A percentile compares a stretch with the other conserved stretches of the same genome.
phyloP scores from a whole-genome alignment of 1,140 invertebrate species.

The Triops cancriformis region DNA sequence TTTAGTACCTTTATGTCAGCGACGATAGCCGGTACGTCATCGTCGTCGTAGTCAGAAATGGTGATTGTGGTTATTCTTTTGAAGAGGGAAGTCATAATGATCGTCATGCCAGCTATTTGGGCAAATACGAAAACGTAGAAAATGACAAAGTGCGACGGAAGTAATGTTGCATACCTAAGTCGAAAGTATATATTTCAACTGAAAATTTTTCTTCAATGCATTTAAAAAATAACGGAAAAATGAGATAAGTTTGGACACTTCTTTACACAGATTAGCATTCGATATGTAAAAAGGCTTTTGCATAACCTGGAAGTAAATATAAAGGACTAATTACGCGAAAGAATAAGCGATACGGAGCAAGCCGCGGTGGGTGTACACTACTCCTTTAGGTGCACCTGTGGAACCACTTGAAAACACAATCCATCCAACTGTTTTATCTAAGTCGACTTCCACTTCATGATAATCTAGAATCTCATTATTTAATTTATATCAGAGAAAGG shows the following conservation, averaged over 20 bases:
- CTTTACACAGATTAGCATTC: background rate
- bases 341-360: background rate
- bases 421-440: background rate
- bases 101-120: background rate
- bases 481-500: too few species aligned
- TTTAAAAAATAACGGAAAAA: background rate
- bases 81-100: background rate
- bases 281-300: too few species aligned
- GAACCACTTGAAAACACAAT: conserved; percentile 16
- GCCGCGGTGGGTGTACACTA: background rate
- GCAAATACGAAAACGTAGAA: background rate
- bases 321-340: background rate
- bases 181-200: background rate
- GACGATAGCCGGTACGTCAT: background rate
- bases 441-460: background rate
- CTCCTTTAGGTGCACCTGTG: conserved; percentile 19
- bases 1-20: background rate
- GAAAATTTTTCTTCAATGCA: background rate
- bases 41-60: background rate
- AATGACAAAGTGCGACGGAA: background rate
- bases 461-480: background rate
- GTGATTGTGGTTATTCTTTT: background rate
- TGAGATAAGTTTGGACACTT: background rate
- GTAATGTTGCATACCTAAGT: background rate
- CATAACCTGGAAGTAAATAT: too few species aligned